Conservation (phyloP, 92 coral and sea anemone genomes). For the Palythoa grandiflora region DNA sequence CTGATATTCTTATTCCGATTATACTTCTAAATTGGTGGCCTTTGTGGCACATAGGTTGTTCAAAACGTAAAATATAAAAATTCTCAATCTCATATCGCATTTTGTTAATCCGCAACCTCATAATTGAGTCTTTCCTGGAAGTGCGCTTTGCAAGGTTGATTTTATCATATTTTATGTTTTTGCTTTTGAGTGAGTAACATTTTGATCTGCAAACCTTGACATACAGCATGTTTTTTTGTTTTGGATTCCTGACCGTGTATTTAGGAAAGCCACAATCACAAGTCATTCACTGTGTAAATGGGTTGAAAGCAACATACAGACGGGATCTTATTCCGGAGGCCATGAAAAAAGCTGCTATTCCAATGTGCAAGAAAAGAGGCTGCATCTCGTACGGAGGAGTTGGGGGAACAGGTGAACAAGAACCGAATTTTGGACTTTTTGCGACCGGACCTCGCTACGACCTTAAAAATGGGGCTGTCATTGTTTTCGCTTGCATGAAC, state of each 20-base stretch:
- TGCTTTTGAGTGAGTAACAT: neutral
- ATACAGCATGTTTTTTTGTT: neutral
- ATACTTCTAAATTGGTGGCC: too few species aligned
- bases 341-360: slow-evolving; percentile 85
- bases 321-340: slow-evolving; percentile 85
- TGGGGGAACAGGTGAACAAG: slow-evolving; percentile 72
- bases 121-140: too few species aligned
- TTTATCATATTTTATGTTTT: too few species aligned
- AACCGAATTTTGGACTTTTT: slow-evolving; percentile 81
- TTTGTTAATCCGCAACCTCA: too few species aligned
- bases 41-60: too few species aligned
- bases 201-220: neutral
- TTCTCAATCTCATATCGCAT: too few species aligned
- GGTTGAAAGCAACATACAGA: slow-evolving; percentile 80
- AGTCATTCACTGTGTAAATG: slow-evolving; percentile 79
- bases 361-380: slow-evolving; percentile 83
- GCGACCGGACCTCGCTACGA: slow-evolving; percentile 69
- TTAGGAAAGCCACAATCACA: slow-evolving; percentile 59
- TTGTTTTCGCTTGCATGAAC: neutral
- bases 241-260: neutral
- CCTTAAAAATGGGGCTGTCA: slow-evolving; percentile 76
- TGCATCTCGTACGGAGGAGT: slow-evolving; percentile 35
- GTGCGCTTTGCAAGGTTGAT: too few species aligned
- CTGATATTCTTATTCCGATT: too few species aligned
- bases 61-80: too few species aligned